Conservation (phyloP, 2,113 vertebrate species). For the Falco punctatus region DNA sequence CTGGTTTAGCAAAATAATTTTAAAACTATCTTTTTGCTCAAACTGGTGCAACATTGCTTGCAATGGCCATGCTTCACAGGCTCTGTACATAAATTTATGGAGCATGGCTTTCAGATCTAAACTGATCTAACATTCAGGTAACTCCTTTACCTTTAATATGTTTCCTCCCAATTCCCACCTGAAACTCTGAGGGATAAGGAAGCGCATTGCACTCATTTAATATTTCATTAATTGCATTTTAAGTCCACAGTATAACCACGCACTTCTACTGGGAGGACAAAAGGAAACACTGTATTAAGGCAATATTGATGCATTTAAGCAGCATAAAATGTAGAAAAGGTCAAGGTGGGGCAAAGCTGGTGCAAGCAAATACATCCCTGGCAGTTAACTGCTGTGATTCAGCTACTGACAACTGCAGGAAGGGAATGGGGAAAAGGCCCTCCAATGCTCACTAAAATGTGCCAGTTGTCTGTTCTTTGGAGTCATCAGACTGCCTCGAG, state of each 20-base stretch:
- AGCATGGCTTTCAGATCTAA: fast-evolving
- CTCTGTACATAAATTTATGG: background rate
- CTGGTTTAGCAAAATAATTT: background rate
- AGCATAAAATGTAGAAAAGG: background rate
- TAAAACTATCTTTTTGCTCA: background rate
- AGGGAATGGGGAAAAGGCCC: background rate
- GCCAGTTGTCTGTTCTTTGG: background rate
- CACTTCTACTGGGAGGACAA: background rate
- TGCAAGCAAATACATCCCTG: background rate
- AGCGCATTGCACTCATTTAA: background rate
- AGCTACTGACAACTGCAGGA: background rate
- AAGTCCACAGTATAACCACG: background rate
- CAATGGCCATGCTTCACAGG: background rate
- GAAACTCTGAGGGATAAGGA: background rate
- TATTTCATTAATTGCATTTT: slow-evolving; percentile 28
- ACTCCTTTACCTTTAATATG: background rate
- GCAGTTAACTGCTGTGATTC: background rate
- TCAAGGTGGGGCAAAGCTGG: background rate
- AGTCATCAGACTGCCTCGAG: background rate
- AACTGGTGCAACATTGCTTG: background rate
- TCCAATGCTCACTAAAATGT: background rate
- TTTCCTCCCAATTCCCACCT: background rate
- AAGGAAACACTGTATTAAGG: slow-evolving; percentile 3
- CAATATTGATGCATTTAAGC: slow-evolving; percentile 34
- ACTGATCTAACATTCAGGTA: background rate